Conservation (phyloP, 2,797 vertebrate species). For the Pelochelys cantorii region DNA sequence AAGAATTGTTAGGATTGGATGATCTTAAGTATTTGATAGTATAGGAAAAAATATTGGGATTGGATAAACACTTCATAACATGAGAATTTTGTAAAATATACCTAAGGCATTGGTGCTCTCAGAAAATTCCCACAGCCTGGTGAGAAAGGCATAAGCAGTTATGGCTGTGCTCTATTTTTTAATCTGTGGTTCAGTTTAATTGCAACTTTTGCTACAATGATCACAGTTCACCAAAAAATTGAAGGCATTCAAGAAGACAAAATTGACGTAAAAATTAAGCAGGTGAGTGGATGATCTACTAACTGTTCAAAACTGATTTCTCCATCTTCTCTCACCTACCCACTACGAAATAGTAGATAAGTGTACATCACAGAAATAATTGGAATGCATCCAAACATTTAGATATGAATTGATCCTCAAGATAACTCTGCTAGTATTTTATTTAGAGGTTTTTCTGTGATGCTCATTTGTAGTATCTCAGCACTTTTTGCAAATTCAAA, state of each 20-base stretch:
- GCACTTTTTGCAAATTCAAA: not conserved
- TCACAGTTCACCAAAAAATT: not conserved
- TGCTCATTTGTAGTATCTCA: not conserved
- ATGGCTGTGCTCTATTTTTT: not conserved
- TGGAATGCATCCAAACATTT: fast-evolving
- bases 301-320: not conserved
- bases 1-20: not conserved
- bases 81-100: not conserved
- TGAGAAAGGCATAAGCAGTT: not conserved
- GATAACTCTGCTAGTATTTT: not conserved
- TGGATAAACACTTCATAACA: not conserved
- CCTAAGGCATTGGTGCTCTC: not conserved
- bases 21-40: not conserved
- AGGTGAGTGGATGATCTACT: not conserved
- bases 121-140: not conserved
- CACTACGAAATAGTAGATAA: fast-evolving
- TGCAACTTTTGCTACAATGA: not conserved
- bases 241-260: not conserved
- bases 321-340: not conserved
- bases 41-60: not conserved
- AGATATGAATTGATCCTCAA: not conserved
- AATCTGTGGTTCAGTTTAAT: not conserved
- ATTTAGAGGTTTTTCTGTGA: not conserved
- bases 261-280: not conserved
- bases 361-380: not conserved